Evolutionary conservation across 1,140 invertebrate genomes (phyloP).

Genomic region (Whitmania pigra): DNA sequence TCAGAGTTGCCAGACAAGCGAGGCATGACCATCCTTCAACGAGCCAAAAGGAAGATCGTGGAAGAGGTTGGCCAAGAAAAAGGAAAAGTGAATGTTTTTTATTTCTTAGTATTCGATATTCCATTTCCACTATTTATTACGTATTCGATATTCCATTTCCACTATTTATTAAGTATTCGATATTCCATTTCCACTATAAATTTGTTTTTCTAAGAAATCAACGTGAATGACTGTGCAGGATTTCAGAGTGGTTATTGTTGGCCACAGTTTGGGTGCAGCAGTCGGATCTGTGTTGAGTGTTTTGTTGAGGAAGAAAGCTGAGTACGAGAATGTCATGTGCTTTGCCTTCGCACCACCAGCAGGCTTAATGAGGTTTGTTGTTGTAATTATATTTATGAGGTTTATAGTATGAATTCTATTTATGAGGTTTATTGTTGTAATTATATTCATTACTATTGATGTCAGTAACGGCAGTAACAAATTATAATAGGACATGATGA

Average conservation of each 20-base stretch:
- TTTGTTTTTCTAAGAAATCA: no score
- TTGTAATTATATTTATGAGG: not conserved
- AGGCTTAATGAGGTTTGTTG: not conserved
- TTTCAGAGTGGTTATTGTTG: not conserved
- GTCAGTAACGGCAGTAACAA: not conserved
- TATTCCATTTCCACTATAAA: no score
- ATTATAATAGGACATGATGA: no score
- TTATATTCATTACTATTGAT: conserved; percentile 6
- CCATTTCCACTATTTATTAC: no score
- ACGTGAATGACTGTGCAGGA: not conserved
- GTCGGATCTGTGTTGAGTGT: not conserved
- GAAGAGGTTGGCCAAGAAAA: not conserved
- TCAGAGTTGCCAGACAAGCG: no score
- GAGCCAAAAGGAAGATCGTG: not conserved
- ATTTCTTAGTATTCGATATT: no score
- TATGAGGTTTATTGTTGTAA: not conserved
- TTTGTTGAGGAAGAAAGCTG: not conserved
- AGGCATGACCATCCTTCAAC: not conserved
- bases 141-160: no score
- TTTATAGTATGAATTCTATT: not conserved
- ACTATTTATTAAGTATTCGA: no score
- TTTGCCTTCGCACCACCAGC: conserved; percentile 1
- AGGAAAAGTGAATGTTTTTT: not conserved
- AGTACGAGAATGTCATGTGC: not conserved
- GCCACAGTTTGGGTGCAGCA: not conserved